These are phyloP conservation scores for Alauda arvensis DNA, from an alignment of 2,797 vertebrate species.

Conservation along the genomic window DNA sequence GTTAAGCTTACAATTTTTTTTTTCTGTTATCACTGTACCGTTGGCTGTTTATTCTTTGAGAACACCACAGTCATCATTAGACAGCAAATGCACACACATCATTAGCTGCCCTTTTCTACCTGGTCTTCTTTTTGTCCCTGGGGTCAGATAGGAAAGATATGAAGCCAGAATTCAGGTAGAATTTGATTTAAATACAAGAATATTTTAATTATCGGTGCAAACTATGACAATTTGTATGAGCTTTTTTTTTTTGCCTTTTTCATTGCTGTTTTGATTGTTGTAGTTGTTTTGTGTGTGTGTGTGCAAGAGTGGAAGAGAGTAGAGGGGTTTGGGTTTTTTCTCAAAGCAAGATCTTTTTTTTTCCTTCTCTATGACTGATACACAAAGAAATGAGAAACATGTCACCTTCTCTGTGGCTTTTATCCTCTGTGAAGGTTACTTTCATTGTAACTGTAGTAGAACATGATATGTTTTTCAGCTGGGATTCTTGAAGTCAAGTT, in stretches of 20 bases:
- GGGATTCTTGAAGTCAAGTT: constrained; percentile 47
- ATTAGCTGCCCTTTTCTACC: background rate
- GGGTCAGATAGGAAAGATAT: background rate
- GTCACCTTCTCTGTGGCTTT: background rate
- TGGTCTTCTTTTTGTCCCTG: background rate
- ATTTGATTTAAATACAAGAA: background rate
- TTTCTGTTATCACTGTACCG: background rate
- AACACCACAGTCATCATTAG: background rate
- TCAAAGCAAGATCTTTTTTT: background rate
- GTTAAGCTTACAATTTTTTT: background rate
- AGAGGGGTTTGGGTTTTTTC: background rate
- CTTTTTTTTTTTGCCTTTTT: background rate
- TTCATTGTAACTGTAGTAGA: background rate
- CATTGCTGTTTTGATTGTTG: background rate
- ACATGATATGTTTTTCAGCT: constrained; percentile 19
- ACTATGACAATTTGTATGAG: background rate
- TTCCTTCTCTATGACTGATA: background rate
- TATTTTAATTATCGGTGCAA: background rate
- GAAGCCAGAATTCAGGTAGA: background rate
- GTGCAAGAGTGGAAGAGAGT: background rate
- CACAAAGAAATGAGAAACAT: background rate
- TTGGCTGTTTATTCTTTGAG: background rate
- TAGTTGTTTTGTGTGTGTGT: background rate
- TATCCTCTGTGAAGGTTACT: constrained; percentile 28
- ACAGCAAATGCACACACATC: background rate